These are phyloP conservation scores for Fundulus diaphanus DNA, from an alignment of 2,797 vertebrate species.

Conservation along the genomic window DNA sequence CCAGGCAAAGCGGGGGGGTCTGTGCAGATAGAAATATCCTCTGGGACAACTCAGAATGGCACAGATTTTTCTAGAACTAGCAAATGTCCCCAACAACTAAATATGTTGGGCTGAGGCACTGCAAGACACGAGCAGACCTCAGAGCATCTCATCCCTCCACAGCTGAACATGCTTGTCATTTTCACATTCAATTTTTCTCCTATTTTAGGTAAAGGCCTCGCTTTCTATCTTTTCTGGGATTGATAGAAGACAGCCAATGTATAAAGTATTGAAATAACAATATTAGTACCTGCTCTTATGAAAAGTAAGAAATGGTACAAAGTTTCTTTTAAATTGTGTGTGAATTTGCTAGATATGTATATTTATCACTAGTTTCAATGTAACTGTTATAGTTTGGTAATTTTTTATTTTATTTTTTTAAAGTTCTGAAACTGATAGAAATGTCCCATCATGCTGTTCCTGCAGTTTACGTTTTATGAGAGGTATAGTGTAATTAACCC, in stretches of 20 bases:
- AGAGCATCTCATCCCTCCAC: conserved; percentile 50
- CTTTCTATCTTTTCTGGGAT: conserved; percentile 50
- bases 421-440: background rate
- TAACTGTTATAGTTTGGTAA: too few relatives aligned
- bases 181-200: conserved; percentile 37
- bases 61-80: conserved; percentile 80
- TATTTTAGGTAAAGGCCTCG: conserved; percentile 50
- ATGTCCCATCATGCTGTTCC: background rate
- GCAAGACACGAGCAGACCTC: conserved; percentile 23
- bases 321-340: background rate
- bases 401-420: background rate
- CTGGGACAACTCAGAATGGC: conserved; percentile 58
- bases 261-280: conserved; percentile 59
- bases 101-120: conserved; percentile 63
- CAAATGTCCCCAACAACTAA: conserved; percentile 75
- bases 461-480: background rate
- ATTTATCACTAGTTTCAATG: background rate
- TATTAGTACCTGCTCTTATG: conserved; percentile 10
- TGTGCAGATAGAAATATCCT: conserved; percentile 76
- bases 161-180: conserved; percentile 70
- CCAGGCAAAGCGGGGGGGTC: conserved; percentile 24
- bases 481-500: background rate
- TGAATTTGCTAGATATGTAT: background rate
- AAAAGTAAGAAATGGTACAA: background rate
- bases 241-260: conserved; percentile 54